A percentile compares a stretch with the other conserved stretches of the same genome.
phyloP scores from a whole-genome alignment of 2,113 vertebrate species.

The Stictonetta naevosa region DNA sequence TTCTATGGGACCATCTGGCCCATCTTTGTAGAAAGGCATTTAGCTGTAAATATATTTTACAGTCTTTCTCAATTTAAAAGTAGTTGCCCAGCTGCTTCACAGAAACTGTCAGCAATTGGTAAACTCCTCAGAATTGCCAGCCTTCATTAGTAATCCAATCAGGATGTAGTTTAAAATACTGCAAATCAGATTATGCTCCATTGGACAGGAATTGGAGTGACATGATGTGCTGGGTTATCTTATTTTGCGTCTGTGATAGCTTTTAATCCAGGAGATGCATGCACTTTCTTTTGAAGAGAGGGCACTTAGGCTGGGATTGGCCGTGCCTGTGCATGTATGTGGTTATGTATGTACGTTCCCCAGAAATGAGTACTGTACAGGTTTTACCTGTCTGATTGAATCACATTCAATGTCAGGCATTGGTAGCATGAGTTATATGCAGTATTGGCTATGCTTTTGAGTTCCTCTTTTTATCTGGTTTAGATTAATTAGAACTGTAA shows the following conservation, averaged over 20 bases:
- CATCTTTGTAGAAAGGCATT: constrained; percentile 59
- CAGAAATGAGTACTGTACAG: neutral
- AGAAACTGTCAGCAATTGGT: constrained; percentile 65
- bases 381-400: neutral
- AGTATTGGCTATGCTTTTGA: neutral
- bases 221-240: constrained; percentile 55
- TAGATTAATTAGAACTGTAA: neutral
- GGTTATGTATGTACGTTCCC: neutral
- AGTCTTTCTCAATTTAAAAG: constrained; percentile 68
- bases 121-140: constrained; percentile 58
- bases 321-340: neutral
- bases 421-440: neutral
- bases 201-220: constrained; percentile 42
- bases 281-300: neutral
- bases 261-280: neutral
- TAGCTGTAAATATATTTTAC: constrained; percentile 69
- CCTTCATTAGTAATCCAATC: constrained; percentile 68
- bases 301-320: neutral
- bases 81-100: constrained; percentile 69
- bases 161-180: constrained; percentile 64
- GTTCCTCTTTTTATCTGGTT: neutral
- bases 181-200: constrained; percentile 54
- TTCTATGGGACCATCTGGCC: constrained; percentile 70
- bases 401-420: neutral
- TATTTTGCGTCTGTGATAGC: constrained; percentile 55